phyloP scores from a whole-genome alignment of 2,797 vertebrate genomes.

The Vespertilio murinus region DNA sequence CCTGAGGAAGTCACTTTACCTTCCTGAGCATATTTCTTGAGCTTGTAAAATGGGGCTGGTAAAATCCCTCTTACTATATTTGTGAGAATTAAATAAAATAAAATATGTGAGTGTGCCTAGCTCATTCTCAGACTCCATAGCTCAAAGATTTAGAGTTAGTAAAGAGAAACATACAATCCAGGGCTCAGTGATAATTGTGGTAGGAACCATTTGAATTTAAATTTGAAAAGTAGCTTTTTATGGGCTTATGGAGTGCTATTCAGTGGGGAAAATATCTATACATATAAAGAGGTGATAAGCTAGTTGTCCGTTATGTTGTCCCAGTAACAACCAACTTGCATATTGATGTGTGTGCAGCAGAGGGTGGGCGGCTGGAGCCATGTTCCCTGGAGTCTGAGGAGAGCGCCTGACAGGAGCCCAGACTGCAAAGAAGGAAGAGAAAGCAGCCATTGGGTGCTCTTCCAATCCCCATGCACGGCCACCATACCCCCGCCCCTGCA shows the following conservation, averaged over 20 bases:
- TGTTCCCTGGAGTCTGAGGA: too few relatives aligned
- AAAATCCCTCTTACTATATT: slow-evolving; percentile 8
- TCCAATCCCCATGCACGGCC: too few relatives aligned
- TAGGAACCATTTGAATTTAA: slow-evolving; percentile 20
- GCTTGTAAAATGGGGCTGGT: not conserved
- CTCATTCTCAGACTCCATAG: not conserved
- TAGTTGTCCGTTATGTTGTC: too few relatives aligned
- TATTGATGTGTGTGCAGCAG: too few relatives aligned
- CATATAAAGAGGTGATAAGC: too few relatives aligned
- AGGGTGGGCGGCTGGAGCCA: too few relatives aligned
- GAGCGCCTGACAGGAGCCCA: too few relatives aligned
- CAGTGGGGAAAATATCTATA: not conserved
- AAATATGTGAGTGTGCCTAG: not conserved
- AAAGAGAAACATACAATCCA: not conserved
- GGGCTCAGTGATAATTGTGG: not conserved
- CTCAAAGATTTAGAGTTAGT: slow-evolving; percentile 24
- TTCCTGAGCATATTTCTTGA: slow-evolving; percentile 45
- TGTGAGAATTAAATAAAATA: slow-evolving; percentile 22
- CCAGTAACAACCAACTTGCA: too few relatives aligned
- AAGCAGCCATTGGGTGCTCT: too few relatives aligned
- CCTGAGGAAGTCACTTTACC: not conserved
- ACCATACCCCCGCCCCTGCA: too few relatives aligned
- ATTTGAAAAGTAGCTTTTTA: not conserved
- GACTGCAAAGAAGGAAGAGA: too few relatives aligned
- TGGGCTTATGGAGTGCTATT: not conserved